Evolutionary conservation across 2,113 vertebrate genomes (phyloP).

Genomic region (Corvus hawaiiensis): DNA sequence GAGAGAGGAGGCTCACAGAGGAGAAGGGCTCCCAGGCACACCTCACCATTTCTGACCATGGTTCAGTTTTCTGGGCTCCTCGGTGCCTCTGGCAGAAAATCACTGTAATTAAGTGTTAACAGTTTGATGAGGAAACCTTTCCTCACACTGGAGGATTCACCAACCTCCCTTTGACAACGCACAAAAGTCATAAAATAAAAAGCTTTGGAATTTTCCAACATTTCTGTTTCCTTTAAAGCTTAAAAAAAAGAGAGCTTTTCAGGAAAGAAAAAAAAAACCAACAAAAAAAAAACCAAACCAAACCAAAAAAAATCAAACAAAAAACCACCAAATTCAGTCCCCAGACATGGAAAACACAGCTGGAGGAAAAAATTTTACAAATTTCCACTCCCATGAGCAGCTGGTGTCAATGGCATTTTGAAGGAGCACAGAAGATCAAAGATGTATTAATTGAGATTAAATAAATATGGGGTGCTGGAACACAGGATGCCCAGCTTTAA

Average conservation of each 20-base stretch:
- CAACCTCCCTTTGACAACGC: background rate
- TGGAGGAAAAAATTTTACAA: background rate
- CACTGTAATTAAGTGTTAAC: background rate
- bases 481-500: background rate
- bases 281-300: too few species aligned
- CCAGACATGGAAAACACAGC: background rate
- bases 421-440: background rate
- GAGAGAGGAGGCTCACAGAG: background rate
- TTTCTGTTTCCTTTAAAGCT: background rate
- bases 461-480: background rate
- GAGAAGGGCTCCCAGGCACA: background rate
- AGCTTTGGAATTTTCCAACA: background rate
- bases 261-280: background rate
- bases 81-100: background rate
- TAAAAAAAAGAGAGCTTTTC: background rate
- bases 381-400: background rate
- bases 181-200: background rate
- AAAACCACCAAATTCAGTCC: background rate
- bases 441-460: background rate
- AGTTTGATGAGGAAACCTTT: background rate
- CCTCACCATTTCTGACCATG: background rate
- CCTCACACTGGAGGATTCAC: background rate
- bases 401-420: background rate
- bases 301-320: background rate
- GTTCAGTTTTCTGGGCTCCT: background rate